These are phyloP conservation scores for Anastrepha ludens DNA, from an alignment of 1,140 invertebrate species.

Conservation along the genomic window DNA sequence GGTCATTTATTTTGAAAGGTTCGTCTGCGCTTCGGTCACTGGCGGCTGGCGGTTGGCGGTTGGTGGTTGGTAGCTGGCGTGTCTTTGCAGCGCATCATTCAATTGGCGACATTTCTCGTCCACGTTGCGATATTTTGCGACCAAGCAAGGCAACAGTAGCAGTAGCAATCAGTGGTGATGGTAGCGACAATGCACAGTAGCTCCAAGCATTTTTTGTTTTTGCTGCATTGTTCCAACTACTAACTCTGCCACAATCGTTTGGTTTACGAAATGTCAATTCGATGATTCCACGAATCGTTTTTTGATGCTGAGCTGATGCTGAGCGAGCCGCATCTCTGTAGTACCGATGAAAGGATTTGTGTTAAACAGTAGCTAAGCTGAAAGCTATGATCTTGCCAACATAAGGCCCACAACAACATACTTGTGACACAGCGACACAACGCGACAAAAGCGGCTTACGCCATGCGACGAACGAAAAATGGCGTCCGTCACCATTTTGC, in stretches of 20 bases:
- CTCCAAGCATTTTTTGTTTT: slow-evolving; percentile 1
- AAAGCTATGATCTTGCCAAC: slow-evolving; percentile 37
- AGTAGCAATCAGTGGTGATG: slow-evolving; percentile 4
- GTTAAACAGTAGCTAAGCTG: slow-evolving; percentile 52
- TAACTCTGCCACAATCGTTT: slow-evolving; percentile 21
- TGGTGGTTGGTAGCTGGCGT: slow-evolving; percentile 4
- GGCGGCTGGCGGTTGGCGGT: not conserved
- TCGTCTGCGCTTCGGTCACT: not conserved
- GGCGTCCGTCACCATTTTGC: slow-evolving; percentile 50
- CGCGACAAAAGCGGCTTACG: not conserved
- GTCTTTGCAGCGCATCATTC: slow-evolving; percentile 49
- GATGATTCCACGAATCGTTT: slow-evolving; percentile 55
- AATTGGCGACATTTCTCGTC: slow-evolving; percentile 56
- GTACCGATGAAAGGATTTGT: slow-evolving; percentile 1
- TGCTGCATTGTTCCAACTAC: slow-evolving; percentile 44
- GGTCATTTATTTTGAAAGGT: slow-evolving; percentile 28
- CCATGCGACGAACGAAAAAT: not conserved
- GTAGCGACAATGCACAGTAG: slow-evolving; percentile 33
- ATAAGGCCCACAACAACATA: not conserved
- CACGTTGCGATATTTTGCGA: not conserved
- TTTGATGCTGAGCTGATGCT: slow-evolving; percentile 41
- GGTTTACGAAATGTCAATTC: slow-evolving; percentile 54
- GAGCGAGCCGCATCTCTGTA: not conserved
- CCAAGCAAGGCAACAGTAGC: slow-evolving; percentile 47
- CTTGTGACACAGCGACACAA: not conserved